Evolutionary conservation across 2,797 vertebrate species (phyloP).

Genomic region (Leptodactylus fallax): DNA sequence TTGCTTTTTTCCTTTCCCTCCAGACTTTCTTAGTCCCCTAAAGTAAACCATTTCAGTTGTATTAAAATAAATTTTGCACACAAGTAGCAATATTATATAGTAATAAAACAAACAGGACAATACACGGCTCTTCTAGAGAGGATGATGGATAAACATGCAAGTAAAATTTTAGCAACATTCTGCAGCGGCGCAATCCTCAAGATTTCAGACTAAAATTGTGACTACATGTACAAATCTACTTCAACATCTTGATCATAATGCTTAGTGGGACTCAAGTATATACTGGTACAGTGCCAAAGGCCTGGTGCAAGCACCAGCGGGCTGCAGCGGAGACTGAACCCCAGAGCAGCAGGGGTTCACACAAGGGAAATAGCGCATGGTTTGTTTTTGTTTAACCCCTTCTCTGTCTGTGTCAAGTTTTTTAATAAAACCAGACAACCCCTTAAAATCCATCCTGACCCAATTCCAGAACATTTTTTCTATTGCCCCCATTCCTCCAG

Average conservation of each 20-base stretch:
- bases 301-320: no score
- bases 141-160: not conserved
- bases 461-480: no score
- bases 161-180: not conserved
- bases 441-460: no score
- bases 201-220: not conserved
- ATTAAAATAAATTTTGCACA: not conserved
- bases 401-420: no score
- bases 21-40: constrained; percentile 91
- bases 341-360: no score
- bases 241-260: no score
- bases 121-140: not conserved
- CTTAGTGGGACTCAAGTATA: no score
- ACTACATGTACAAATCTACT: not conserved
- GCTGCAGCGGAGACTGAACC: no score
- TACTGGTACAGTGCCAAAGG: no score
- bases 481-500: not conserved
- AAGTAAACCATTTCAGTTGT: constrained; percentile 28
- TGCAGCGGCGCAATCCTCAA: not conserved
- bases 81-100: not conserved
- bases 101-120: not conserved
- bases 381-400: no score
- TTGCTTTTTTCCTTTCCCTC: constrained; percentile 91
- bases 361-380: no score
- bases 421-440: no score